phyloP scores from a whole-genome alignment of 2,888 invertebrate genomes.

The Gortyna flavago region DNA sequence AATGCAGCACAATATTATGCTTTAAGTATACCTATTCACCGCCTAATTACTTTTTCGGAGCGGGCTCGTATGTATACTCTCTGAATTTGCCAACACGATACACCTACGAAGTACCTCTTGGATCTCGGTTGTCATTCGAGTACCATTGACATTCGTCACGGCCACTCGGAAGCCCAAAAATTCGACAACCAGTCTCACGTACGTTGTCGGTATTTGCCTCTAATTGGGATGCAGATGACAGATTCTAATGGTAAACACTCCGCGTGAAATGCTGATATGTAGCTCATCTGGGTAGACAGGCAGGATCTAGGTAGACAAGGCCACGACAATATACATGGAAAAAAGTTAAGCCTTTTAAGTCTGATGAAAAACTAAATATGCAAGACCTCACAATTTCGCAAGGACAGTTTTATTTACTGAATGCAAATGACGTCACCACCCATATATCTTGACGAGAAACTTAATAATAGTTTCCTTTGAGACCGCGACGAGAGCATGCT shows the following conservation, averaged over 20 bases:
- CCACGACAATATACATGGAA: not conserved
- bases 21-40: not conserved
- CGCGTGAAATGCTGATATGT: not conserved
- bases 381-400: not conserved
- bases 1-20: not conserved
- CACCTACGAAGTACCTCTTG: too few relatives aligned
- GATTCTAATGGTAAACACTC: not conserved
- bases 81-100: not conserved
- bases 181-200: not conserved
- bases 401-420: constrained; percentile 29
- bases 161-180: not conserved
- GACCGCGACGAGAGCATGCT: constrained; percentile 46
- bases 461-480: constrained; percentile 58
- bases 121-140: not conserved
- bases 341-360: not conserved
- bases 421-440: constrained; percentile 48
- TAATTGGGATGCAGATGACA: constrained; percentile 40
- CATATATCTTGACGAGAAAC: constrained; percentile 42
- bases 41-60: not conserved
- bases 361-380: constrained; percentile 11
- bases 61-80: not conserved
- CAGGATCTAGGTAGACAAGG: too few relatives aligned
- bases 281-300: too few relatives aligned
- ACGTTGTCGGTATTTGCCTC: not conserved
- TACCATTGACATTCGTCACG: not conserved